These are phyloP conservation scores for Spodoptera frugiperda DNA, from an alignment of 1,140 invertebrate genomes.

Conservation along the genomic window DNA sequence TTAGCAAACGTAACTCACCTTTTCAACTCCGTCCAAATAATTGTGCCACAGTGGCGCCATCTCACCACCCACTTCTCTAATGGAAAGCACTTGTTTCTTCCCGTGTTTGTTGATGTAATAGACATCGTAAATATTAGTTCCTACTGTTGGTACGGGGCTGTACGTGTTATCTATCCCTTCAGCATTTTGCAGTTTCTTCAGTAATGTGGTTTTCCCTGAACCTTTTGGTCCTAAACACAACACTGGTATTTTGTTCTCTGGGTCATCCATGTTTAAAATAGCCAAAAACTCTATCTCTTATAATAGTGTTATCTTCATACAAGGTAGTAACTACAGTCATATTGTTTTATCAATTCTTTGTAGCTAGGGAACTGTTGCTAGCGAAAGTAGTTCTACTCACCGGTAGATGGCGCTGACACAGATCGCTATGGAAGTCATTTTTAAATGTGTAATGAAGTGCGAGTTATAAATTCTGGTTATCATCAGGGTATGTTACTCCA, in stretches of 20 bases:
- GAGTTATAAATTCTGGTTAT: not conserved
- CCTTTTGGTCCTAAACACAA: constrained; percentile 92
- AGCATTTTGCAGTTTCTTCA: constrained; percentile 90
- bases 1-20: constrained; percentile 79
- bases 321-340: not conserved
- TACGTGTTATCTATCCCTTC: constrained; percentile 90
- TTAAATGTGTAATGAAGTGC: not conserved
- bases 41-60: constrained; percentile 93
- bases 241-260: constrained; percentile 83
- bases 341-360: constrained; percentile 61
- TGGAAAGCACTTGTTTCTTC: constrained; percentile 79
- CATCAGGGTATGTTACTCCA: not conserved
- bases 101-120: constrained; percentile 85
- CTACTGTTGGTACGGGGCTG: constrained; percentile 91
- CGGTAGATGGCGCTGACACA: constrained; percentile 59
- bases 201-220: constrained; percentile 93
- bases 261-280: constrained; percentile 68
- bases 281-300: too few species aligned
- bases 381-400: constrained; percentile 57
- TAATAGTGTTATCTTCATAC: too few species aligned
- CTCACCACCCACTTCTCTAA: constrained; percentile 91
- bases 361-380: constrained; percentile 16
- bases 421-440: not conserved
- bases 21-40: constrained; percentile 89
- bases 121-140: constrained; percentile 90